These are phyloP conservation scores for Tenebrio molitor DNA, from an alignment of 1,140 invertebrate species.

Conservation along the genomic window DNA sequence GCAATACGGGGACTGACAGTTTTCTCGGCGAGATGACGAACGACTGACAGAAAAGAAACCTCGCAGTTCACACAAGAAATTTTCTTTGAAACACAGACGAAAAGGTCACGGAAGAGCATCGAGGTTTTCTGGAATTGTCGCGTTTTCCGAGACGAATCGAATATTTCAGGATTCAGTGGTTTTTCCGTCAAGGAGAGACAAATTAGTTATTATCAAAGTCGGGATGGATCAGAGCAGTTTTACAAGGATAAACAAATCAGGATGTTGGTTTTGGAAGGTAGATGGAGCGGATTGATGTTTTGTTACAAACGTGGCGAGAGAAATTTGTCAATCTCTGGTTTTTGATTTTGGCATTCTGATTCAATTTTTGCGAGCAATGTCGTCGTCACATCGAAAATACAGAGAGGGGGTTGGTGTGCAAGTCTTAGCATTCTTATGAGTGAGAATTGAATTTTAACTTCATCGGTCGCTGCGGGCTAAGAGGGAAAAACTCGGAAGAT, in stretches of 20 bases:
- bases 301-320: too few species aligned
- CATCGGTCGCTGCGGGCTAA: slow-evolving; percentile 23
- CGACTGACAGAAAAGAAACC: neutral
- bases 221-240: too few species aligned
- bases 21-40: slow-evolving; percentile 29
- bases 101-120: too few species aligned
- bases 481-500: slow-evolving; percentile 1
- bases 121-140: too few species aligned
- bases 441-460: slow-evolving; percentile 36
- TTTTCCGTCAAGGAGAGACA: too few species aligned
- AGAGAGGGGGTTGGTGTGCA: neutral
- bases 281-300: too few species aligned
- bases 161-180: too few species aligned
- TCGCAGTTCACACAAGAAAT: neutral
- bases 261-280: neutral
- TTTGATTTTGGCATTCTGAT: neutral
- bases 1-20: slow-evolving; percentile 19
- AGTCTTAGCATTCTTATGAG: slow-evolving; percentile 29
- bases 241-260: too few species aligned
- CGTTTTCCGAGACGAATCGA: too few species aligned
- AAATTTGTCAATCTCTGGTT: neutral
- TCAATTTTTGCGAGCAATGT: neutral
- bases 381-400: neutral
- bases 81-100: too few species aligned
- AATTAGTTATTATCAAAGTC: too few species aligned